These are phyloP conservation scores for Galbula dea DNA, from an alignment of 2,113 vertebrate species.

Conservation along the genomic window DNA sequence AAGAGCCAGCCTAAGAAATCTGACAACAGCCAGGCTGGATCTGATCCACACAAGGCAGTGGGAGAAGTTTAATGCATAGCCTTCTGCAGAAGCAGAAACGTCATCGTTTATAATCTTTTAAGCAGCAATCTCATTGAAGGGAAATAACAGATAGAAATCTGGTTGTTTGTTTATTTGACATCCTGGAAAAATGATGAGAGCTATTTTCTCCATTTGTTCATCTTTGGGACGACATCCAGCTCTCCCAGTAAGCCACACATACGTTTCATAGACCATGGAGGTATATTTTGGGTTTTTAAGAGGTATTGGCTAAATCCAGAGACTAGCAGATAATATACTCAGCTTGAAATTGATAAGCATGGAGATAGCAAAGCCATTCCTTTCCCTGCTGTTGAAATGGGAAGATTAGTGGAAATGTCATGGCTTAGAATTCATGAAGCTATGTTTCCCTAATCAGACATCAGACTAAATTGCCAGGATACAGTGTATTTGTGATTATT, in stretches of 20 bases:
- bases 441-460: constrained; percentile 20
- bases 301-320: constrained; percentile 23
- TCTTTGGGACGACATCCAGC: neutral
- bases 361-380: constrained; percentile 7
- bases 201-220: neutral
- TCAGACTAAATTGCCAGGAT: constrained; percentile 13
- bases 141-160: constrained; percentile 21
- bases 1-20: neutral
- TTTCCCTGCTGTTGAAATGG: constrained; percentile 25
- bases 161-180: constrained; percentile 38
- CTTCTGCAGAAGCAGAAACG: neutral
- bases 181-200: constrained; percentile 18
- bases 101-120: neutral
- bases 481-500: neutral
- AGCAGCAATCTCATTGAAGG: constrained; percentile 15
- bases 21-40: neutral
- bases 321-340: constrained; percentile 37
- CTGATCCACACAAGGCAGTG: neutral
- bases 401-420: constrained; percentile 55
- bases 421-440: constrained; percentile 30
- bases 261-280: neutral
- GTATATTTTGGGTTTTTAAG: constrained; percentile 18
- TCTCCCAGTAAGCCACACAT: neutral
- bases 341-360: constrained; percentile 24
- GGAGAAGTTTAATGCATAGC: neutral